Percentiles rank a stretch among this genome's conserved stretches.
Conservation (phyloP, 1,140 invertebrate genomes). For the Tetramorium alpestre region DNA sequence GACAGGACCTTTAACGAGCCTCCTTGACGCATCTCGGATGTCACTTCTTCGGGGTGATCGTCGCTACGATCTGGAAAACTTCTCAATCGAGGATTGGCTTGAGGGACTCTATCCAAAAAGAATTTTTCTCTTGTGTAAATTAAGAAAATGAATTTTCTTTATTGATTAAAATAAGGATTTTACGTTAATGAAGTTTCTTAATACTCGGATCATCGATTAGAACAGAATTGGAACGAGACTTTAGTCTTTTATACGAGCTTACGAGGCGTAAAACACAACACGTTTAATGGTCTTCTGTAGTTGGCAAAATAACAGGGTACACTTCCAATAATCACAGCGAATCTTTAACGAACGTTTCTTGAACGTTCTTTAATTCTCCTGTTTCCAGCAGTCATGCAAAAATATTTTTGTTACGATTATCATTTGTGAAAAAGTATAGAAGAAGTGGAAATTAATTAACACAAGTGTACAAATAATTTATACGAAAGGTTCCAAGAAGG, state of each 20-base stretch:
- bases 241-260: background rate
- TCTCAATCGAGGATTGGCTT: background rate
- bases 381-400: background rate
- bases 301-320: slow-evolving; percentile 18
- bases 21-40: slow-evolving; percentile 63
- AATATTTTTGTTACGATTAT: background rate
- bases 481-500: background rate
- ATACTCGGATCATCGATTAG: background rate
- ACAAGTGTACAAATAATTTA: background rate
- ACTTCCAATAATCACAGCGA: background rate
- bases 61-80: background rate
- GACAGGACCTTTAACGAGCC: slow-evolving; percentile 72
- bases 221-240: background rate
- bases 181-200: background rate
- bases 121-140: background rate
- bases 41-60: slow-evolving; percentile 16
- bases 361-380: background rate
- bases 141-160: background rate
- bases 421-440: background rate
- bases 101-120: background rate
- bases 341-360: background rate
- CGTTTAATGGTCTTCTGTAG: slow-evolving; percentile 1
- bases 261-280: background rate
- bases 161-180: background rate
- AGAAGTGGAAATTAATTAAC: background rate